Percentiles rank a stretch among this genome's conserved stretches.
Evolutionary conservation across 2,888 invertebrate species (phyloP).

Genomic region (Spodoptera picta): DNA sequence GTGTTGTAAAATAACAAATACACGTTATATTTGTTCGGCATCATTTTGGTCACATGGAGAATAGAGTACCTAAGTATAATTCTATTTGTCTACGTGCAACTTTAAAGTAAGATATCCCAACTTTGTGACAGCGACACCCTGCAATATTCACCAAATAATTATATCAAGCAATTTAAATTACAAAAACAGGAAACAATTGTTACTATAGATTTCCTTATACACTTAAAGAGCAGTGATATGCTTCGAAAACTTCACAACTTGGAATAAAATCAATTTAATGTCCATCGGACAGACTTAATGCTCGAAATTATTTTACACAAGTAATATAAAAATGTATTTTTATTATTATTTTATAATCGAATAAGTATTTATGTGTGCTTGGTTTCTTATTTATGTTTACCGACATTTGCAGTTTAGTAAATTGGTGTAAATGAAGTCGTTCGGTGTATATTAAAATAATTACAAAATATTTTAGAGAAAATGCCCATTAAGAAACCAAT

Average conservation of each 20-base stretch:
- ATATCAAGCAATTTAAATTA: slow-evolving; percentile 60
- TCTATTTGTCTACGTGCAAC: slow-evolving; percentile 67
- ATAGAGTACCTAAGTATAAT: slow-evolving; percentile 68
- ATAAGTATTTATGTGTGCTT: slow-evolving; percentile 53
- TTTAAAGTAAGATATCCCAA: slow-evolving; percentile 47
- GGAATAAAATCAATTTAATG: slow-evolving; percentile 73
- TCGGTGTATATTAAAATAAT: slow-evolving; percentile 1
- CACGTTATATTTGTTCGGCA: slow-evolving; percentile 50
- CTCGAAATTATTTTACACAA: slow-evolving; percentile 55
- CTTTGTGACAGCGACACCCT: slow-evolving; percentile 48
- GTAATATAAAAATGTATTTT: slow-evolving; percentile 50
- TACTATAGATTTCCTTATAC: slow-evolving; percentile 58
- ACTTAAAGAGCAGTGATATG: slow-evolving; percentile 79
- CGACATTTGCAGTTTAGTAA: slow-evolving; percentile 36
- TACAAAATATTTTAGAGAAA: slow-evolving; percentile 1
- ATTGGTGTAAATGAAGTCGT: background rate
- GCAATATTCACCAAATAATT: slow-evolving; percentile 40
- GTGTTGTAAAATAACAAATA: slow-evolving; percentile 33
- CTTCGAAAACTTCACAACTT: slow-evolving; percentile 79
- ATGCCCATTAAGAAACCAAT: background rate
- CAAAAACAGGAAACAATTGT: slow-evolving; percentile 68
- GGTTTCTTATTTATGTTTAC: slow-evolving; percentile 26
- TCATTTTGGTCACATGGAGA: slow-evolving; percentile 84
- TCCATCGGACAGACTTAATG: slow-evolving; percentile 64
- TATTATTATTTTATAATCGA: slow-evolving; percentile 38